phyloP scores from a whole-genome alignment of 35 echinoderm and acorn worm genomes.

The Acanthaster planci region DNA sequence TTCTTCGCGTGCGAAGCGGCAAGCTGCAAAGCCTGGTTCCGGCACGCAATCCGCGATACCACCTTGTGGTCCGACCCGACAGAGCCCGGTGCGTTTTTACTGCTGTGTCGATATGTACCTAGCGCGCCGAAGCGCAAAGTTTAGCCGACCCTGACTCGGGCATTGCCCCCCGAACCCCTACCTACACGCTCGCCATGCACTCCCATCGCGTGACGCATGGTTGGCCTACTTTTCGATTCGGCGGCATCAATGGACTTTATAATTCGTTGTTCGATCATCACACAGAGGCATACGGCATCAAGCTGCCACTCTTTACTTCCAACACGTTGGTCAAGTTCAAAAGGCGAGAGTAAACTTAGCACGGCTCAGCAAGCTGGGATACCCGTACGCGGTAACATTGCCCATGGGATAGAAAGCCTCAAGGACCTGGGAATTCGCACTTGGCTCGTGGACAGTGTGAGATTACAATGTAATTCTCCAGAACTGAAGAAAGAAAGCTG shows the following conservation, averaged over 20 bases:
- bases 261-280: neutral
- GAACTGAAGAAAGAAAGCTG: too few species aligned
- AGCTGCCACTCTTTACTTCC: neutral
- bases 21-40: neutral
- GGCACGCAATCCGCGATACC: neutral
- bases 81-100: too few species aligned
- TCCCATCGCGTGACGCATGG: conserved; percentile 16
- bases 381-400: neutral
- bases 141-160: neutral
- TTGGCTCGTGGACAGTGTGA: too few species aligned
- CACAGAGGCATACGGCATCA: neutral
- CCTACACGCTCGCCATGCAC: neutral
- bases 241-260: neutral
- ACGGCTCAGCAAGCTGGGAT: neutral
- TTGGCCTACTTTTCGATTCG: neutral
- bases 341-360: conserved; percentile 15
- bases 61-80: neutral
- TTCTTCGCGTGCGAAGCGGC: conserved; percentile 1
- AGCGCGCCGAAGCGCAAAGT: neutral
- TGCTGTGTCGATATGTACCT: neutral
- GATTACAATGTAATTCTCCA: too few species aligned
- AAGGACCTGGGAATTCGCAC: too few species aligned
- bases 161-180: neutral
- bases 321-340: conserved; percentile 24
- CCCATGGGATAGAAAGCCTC: neutral